Conservation (phyloP, 2,888 invertebrate genomes). For the Drosophila demipolita region DNA sequence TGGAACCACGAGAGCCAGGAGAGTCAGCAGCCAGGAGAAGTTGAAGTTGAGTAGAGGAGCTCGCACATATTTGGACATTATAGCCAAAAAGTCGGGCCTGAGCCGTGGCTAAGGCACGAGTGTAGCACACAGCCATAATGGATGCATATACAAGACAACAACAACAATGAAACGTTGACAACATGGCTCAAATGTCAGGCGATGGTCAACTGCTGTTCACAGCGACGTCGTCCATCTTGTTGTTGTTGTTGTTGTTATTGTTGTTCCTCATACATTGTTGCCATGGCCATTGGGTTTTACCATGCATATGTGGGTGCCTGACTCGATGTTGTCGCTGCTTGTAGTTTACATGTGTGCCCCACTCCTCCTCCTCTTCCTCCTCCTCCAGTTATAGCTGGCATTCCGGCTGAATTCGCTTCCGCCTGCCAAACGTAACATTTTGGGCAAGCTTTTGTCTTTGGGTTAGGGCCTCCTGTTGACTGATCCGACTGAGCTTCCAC, state of each 20-base stretch:
- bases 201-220: slow-evolving; percentile 73
- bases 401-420: slow-evolving; percentile 52
- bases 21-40: not conserved
- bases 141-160: slow-evolving; percentile 65
- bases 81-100: slow-evolving; percentile 10
- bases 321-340: slow-evolving; percentile 55
- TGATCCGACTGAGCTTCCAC: slow-evolving; percentile 3
- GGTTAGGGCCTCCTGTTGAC: not conserved
- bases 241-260: slow-evolving; percentile 25
- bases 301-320: slow-evolving; percentile 35
- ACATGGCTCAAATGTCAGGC: slow-evolving; percentile 81
- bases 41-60: not conserved
- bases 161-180: slow-evolving; percentile 66
- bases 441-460: slow-evolving; percentile 28
- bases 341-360: slow-evolving; percentile 59
- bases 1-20: slow-evolving; percentile 21
- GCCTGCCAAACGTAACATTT: slow-evolving; percentile 56
- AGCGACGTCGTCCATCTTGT: slow-evolving; percentile 13
- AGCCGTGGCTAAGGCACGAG: slow-evolving; percentile 36
- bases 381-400: slow-evolving; percentile 46
- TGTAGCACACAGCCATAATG: slow-evolving; percentile 73
- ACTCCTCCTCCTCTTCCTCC: slow-evolving; percentile 22
- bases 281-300: slow-evolving; percentile 43
- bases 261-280: slow-evolving; percentile 45
- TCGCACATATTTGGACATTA: slow-evolving; percentile 27